Conservation (phyloP, 2,797 vertebrate genomes). For the Pangasius larnaudii region DNA sequence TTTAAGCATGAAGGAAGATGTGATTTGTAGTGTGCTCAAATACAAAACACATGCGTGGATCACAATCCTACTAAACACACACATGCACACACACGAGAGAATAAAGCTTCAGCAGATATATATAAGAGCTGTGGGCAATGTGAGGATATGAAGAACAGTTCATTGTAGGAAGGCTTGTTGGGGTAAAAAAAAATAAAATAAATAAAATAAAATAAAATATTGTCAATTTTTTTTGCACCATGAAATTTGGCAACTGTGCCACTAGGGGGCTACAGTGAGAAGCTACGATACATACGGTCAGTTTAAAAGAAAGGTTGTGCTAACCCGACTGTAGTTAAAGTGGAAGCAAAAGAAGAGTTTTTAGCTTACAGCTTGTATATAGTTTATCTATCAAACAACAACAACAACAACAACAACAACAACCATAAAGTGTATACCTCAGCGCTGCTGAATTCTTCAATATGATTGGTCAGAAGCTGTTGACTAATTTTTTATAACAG, state of each 20-base stretch:
- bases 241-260: not conserved
- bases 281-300: not conserved
- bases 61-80: not conserved
- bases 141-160: not conserved
- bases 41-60: not conserved
- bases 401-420: not conserved
- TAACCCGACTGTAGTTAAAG: not conserved
- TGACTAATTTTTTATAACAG: not conserved
- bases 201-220: no score
- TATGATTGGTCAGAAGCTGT: not conserved
- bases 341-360: not conserved
- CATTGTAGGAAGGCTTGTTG: not conserved
- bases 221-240: no score
- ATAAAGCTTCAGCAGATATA: not conserved
- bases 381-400: not conserved
- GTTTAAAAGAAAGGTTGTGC: not conserved
- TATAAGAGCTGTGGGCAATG: not conserved
- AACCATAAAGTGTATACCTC: not conserved
- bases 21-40: not conserved
- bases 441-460: not conserved
- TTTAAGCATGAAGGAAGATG: not conserved
- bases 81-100: not conserved
- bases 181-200: not conserved
- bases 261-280: conserved; percentile 9
- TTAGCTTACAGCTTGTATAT: not conserved